Percentiles rank a stretch among this genome's conserved stretches.
phyloP scores from a whole-genome alignment of 2,113 vertebrate genomes.

The Corvus hawaiiensis region DNA sequence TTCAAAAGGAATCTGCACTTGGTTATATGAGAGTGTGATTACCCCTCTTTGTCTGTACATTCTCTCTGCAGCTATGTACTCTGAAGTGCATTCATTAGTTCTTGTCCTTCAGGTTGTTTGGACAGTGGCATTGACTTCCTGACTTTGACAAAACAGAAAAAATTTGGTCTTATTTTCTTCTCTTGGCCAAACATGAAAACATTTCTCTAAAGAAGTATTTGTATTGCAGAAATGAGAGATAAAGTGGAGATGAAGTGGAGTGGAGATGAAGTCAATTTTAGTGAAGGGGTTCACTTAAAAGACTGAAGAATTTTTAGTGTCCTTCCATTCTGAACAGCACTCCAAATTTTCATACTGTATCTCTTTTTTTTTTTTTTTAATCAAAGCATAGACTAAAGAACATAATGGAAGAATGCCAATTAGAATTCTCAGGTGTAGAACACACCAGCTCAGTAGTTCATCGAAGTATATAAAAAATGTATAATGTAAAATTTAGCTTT shows the following conservation, averaged over 20 bases:
- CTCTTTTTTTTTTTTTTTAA: neutral
- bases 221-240: neutral
- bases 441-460: neutral
- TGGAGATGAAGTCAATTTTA: neutral
- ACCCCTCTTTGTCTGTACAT: neutral
- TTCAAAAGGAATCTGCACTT: neutral
- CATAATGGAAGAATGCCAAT: neutral
- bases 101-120: neutral
- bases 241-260: neutral
- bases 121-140: neutral
- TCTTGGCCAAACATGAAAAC: neutral
- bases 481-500: neutral
- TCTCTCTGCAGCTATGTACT: neutral
- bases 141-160: neutral
- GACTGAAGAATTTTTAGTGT: neutral
- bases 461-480: neutral
- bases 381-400: neutral
- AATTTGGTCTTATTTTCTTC: neutral
- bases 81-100: neutral
- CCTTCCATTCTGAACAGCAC: neutral
- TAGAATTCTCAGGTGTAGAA: neutral
- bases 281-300: neutral
- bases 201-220: neutral
- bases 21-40: neutral
- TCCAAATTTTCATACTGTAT: neutral